These are phyloP conservation scores for Alethe diademata DNA, from an alignment of 2,113 vertebrate genomes.

Conservation along the genomic window DNA sequence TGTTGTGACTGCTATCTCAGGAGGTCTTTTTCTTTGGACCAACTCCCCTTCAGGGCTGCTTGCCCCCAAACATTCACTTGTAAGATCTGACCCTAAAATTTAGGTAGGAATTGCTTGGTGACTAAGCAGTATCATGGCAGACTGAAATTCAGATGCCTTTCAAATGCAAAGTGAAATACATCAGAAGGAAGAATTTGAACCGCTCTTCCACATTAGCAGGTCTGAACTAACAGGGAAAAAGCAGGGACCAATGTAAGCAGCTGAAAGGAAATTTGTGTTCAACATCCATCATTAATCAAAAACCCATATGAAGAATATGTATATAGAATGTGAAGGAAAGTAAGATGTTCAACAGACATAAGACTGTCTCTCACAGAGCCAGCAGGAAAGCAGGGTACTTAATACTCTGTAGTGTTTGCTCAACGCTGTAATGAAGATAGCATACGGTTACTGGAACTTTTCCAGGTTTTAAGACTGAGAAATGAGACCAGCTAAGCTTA, in stretches of 20 bases:
- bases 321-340: background rate
- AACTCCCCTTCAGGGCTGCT: background rate
- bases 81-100: background rate
- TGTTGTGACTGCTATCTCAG: background rate
- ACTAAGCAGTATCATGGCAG: background rate
- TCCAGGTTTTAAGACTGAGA: background rate
- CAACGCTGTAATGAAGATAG: background rate
- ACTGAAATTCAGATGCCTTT: background rate
- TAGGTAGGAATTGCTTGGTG: background rate
- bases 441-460: accelerated
- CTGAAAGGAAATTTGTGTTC: background rate
- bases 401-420: background rate
- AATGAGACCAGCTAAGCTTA: background rate
- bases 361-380: background rate
- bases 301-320: background rate
- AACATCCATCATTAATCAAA: background rate
- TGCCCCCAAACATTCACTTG: background rate
- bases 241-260: background rate
- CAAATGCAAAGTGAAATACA: background rate
- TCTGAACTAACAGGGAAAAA: background rate
- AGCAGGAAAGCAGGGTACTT: background rate
- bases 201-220: background rate
- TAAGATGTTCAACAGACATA: background rate
- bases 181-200: background rate
- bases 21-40: background rate